Evolutionary conservation across 1,140 invertebrate species (phyloP), one percentile per base, ranked within the genome.

Genomic region (Drosophila saltans): DNA sequence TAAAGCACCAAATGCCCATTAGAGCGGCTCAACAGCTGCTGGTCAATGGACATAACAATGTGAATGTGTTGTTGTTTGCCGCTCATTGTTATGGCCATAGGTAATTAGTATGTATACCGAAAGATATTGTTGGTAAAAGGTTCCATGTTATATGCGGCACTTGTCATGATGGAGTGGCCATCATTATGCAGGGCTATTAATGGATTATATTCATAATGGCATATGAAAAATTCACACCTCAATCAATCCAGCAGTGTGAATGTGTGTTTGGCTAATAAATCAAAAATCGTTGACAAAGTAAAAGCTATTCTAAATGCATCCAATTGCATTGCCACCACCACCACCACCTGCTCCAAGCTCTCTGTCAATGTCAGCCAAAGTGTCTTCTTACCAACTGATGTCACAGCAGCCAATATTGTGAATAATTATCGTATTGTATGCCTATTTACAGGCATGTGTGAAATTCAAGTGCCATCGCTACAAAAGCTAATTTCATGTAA

Each of bases 91-190:
- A 30, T 55, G 16, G 28, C 59, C 71, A 66, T 74, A 68, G 60
- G 77, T 72, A 88, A 83, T 88, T 88, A 82, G 84, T 72, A 76
- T 76, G 84, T 72, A 76, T 76, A 76, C 76, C 70, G 68, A 88
- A 69, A 86, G 78, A 60, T 62, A 69, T 88, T 26, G 45, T 79
- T 75, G 83, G 45, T 58, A 43, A 72, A 69, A 69, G 69, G 68
- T 61, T 61, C 55, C 67, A 40, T 63, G 69, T 70, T 69, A 24
- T n/a, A n/a, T 43, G 67, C 59, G 71, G 62, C 74, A 73, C 66
- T 66, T 65, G 57, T 40, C n/a, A 24, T 48, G 68, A 57, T 67
- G 45, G 40, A 48, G 45, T 24, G 59, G 75, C 40, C 63, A 57
- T 52, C 45, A 52, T 56, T 56, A 63, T 68, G 61, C 52, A 48